Evolutionary conservation across 2,888 invertebrate genomes (phyloP).

Genomic region (Gibbula magus): DNA sequence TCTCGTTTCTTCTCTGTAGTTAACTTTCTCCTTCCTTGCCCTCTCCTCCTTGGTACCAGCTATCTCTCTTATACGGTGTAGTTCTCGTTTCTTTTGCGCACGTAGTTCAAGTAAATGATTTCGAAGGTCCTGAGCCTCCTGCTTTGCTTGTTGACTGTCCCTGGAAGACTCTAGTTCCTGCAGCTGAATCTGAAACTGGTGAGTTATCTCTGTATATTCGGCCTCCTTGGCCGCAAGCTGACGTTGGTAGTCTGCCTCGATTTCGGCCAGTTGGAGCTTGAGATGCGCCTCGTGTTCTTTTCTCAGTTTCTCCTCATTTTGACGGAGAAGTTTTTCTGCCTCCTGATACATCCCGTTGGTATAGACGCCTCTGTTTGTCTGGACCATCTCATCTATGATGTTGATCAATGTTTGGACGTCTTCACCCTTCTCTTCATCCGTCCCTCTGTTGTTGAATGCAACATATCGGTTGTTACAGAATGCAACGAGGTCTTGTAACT

Average conservation of each 20-base stretch:
- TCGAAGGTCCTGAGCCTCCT: too few species aligned
- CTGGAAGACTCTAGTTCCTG: neutral
- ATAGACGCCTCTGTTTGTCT: conserved; percentile 30
- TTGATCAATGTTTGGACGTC: conserved; percentile 25
- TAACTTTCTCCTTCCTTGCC: too few species aligned
- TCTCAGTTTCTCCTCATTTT: neutral
- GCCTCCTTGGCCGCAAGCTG: too few species aligned
- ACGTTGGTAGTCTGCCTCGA: too few species aligned
- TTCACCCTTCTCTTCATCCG: neutral
- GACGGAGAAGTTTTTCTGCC: conserved; percentile 22
- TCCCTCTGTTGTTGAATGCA: conserved; percentile 21
- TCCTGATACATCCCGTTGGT: conserved; percentile 38
- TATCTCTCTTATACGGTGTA: too few species aligned
- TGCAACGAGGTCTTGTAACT: conserved; percentile 15
- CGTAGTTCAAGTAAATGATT: too few species aligned
- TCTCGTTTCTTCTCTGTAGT: too few species aligned
- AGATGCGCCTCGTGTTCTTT: too few species aligned
- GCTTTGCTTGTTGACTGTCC: neutral
- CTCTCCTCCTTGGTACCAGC: too few species aligned
- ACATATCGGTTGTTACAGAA: conserved; percentile 27
- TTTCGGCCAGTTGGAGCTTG: too few species aligned
- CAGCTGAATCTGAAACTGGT: neutral
- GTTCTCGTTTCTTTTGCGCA: too few species aligned
- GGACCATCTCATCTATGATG: conserved; percentile 20
- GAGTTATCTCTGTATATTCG: neutral